These are phyloP conservation scores for Dasysyrphus albostriatus DNA, from an alignment of 2,888 invertebrate species.

Conservation along the genomic window DNA sequence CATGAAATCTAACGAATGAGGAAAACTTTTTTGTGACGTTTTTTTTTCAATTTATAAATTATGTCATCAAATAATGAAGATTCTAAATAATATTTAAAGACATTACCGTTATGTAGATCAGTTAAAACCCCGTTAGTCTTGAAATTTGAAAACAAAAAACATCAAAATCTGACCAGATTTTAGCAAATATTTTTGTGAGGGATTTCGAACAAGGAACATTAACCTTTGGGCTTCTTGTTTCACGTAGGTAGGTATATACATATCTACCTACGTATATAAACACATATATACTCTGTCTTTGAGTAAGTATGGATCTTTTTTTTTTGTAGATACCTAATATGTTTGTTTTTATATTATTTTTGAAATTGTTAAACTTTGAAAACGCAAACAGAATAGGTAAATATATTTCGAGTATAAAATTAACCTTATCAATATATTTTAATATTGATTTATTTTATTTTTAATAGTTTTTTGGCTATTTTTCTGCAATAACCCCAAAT, in stretches of 20 bases:
- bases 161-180: conserved; percentile 3
- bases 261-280: background rate
- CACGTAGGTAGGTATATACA: conserved; percentile 20
- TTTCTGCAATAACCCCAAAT: too few species aligned
- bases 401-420: too few species aligned
- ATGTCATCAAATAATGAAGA: conserved; percentile 56
- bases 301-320: too few species aligned
- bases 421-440: too few species aligned
- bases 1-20: conserved; percentile 69
- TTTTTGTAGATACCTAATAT: too few species aligned
- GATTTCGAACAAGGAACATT: background rate
- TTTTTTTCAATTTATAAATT: conserved; percentile 12
- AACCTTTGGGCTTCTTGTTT: conserved; percentile 7
- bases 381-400: too few species aligned
- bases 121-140: background rate
- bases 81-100: conserved; percentile 52
- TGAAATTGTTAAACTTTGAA: too few species aligned
- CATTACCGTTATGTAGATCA: conserved; percentile 61
- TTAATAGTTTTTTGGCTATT: too few species aligned
- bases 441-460: too few species aligned
- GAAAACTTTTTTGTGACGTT: conserved; percentile 68
- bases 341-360: too few species aligned
- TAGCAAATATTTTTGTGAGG: too few species aligned
- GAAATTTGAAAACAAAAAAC: conserved; percentile 6
- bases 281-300: background rate